These are phyloP conservation scores for Alloplasta piceator DNA, from an alignment of 2,888 invertebrate species.

Conservation along the genomic window DNA sequence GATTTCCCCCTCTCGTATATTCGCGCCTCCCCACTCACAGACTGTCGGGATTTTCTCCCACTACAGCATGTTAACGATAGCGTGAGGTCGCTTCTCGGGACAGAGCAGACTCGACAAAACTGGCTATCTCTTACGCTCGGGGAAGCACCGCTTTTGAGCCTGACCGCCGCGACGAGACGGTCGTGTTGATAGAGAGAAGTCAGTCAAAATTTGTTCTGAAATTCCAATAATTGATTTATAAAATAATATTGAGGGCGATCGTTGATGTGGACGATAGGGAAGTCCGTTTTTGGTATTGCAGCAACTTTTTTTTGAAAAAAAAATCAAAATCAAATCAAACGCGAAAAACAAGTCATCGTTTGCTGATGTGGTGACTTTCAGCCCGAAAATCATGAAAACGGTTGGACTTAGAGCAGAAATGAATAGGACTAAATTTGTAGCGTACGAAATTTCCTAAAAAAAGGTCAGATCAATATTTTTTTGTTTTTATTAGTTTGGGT, in stretches of 20 bases:
- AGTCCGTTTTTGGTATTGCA: too few species aligned
- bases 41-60: slow-evolving; percentile 54
- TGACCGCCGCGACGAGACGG: slow-evolving; percentile 64
- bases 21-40: slow-evolving; percentile 71
- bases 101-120: slow-evolving; percentile 69
- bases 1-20: slow-evolving; percentile 75
- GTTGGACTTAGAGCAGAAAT: background rate
- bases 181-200: slow-evolving; percentile 25
- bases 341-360: background rate
- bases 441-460: background rate
- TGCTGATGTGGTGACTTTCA: too few species aligned
- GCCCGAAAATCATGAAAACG: background rate
- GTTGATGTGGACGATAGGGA: background rate
- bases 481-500: too few species aligned
- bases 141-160: slow-evolving; percentile 70
- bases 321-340: background rate
- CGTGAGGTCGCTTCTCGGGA: slow-evolving; percentile 1
- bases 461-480: background rate
- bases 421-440: background rate
- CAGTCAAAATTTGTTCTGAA: slow-evolving; percentile 7
- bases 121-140: slow-evolving; percentile 79
- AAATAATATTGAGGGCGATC: background rate
- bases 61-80: slow-evolving; percentile 56
- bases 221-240: slow-evolving; percentile 14
- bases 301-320: background rate